Percentiles rank a stretch among this genome's conserved stretches.
Conservation (phyloP, 2,888 invertebrate genomes). For the Platerodrilus igneus region DNA sequence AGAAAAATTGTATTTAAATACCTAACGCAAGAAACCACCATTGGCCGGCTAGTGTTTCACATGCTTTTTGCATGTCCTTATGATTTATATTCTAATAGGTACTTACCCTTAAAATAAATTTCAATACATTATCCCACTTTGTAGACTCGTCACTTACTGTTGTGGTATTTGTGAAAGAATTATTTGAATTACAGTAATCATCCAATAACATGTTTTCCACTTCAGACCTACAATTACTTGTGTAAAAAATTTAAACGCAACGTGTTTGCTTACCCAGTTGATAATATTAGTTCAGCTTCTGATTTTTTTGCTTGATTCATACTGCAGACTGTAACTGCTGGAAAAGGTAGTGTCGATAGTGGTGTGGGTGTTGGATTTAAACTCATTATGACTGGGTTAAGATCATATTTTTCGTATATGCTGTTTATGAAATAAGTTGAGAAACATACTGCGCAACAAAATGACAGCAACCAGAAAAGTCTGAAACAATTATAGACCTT, state of each 20-base stretch:
- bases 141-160: constrained; percentile 27
- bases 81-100: no score
- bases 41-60: no score
- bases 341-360: constrained; percentile 69
- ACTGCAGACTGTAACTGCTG: constrained; percentile 79
- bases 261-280: constrained; percentile 41
- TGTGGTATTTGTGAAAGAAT: constrained; percentile 27
- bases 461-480: constrained; percentile 67
- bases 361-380: constrained; percentile 68
- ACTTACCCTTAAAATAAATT: constrained; percentile 48
- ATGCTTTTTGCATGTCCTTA: no score
- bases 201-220: constrained; percentile 41
- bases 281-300: constrained; percentile 52
- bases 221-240: constrained; percentile 26
- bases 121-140: constrained; percentile 46
- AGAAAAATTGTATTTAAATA: no score
- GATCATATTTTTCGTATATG: constrained; percentile 67
- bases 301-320: constrained; percentile 71
- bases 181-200: constrained; percentile 40
- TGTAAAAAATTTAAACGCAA: no score
- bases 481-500: no score
- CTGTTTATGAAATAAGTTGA: constrained; percentile 68
- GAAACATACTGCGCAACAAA: constrained; percentile 59
- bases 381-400: constrained; percentile 72
- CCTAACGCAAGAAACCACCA: no score